Conservation (phyloP, 2,888 invertebrate genomes). For the Colletes collaris region DNA sequence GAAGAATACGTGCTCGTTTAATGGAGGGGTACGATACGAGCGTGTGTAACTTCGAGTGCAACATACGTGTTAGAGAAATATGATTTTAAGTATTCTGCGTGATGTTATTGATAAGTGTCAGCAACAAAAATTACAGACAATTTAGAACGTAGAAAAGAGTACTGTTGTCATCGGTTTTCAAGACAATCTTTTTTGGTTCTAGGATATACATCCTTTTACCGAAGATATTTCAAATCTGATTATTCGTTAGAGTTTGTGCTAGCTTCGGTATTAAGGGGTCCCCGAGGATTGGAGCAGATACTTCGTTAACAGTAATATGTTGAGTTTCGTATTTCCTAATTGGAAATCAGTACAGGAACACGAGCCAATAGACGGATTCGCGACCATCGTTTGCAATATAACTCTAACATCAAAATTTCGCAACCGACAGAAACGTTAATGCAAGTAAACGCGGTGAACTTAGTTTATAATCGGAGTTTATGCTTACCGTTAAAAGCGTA, state of each 20-base stretch:
- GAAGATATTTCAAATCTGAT: too few relatives aligned
- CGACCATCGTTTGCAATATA: conserved; percentile 8
- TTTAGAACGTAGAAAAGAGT: too few relatives aligned
- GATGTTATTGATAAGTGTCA: neutral
- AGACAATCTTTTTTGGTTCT: too few relatives aligned
- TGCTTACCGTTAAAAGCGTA: conserved; percentile 31
- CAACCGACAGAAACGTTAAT: conserved; percentile 24
- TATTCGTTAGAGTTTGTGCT: neutral
- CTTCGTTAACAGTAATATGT: conserved; percentile 34
- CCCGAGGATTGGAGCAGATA: neutral
- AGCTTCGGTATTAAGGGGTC: neutral
- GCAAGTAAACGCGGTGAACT: conserved; percentile 4
- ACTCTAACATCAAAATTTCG: conserved; percentile 21
- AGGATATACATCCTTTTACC: too few relatives aligned
- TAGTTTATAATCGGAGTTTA: conserved; percentile 26
- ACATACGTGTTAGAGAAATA: too few relatives aligned
- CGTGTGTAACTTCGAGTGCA: neutral
- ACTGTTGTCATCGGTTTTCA: too few relatives aligned
- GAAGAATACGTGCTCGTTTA: conserved; percentile 1
- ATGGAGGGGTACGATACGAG: neutral
- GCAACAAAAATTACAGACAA: too few relatives aligned
- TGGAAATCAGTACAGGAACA: conserved; percentile 13
- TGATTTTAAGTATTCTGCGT: neutral
- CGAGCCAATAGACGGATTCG: conserved; percentile 3
- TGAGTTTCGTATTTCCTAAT: conserved; percentile 19